A percentile compares a stretch with the other conserved stretches of the same genome.
Conservation (phyloP, 2,797 vertebrate species). For the Lacerta agilis region DNA sequence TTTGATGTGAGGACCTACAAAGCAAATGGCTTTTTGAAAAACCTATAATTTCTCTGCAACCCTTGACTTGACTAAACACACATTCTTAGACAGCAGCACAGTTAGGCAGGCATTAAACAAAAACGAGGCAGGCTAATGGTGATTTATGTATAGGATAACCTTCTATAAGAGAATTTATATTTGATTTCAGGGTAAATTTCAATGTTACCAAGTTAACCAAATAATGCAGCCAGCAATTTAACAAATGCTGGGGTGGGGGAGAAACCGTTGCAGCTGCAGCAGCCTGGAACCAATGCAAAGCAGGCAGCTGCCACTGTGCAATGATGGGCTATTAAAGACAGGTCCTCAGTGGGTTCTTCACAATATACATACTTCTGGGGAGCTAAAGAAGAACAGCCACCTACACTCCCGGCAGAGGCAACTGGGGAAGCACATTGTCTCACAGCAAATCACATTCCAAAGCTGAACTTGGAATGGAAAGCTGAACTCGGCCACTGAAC, state of each 20-base stretch:
- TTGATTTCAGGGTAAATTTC: slow-evolving; percentile 78
- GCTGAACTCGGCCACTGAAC: background rate
- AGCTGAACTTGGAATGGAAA: no score
- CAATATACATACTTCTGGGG: background rate
- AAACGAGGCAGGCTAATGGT: slow-evolving; percentile 77
- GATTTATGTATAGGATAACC: slow-evolving; percentile 76
- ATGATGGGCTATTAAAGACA: slow-evolving; percentile 20
- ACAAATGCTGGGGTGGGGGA: background rate
- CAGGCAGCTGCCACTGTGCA: background rate
- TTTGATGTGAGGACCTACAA: slow-evolving; percentile 74
- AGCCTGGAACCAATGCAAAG: background rate
- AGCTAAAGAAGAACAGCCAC: slow-evolving; percentile 32
- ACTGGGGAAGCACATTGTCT: background rate
- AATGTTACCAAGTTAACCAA: slow-evolving; percentile 73
- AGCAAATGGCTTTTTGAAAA: slow-evolving; percentile 82
- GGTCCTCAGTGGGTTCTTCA: slow-evolving; percentile 22
- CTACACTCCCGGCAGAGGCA: slow-evolving; percentile 44
- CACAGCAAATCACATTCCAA: no score
- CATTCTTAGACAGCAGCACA: slow-evolving; percentile 73
- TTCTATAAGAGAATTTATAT: slow-evolving; percentile 72
- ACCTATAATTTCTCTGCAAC: slow-evolving; percentile 80
- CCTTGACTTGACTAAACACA: slow-evolving; percentile 82
- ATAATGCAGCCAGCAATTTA: slow-evolving; percentile 4
- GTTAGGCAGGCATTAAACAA: slow-evolving; percentile 78
- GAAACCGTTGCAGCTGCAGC: background rate